Base-by-base conservation (phyloP, 2,888 invertebrate species). In the Ceriagrion tenellum region DNA sequence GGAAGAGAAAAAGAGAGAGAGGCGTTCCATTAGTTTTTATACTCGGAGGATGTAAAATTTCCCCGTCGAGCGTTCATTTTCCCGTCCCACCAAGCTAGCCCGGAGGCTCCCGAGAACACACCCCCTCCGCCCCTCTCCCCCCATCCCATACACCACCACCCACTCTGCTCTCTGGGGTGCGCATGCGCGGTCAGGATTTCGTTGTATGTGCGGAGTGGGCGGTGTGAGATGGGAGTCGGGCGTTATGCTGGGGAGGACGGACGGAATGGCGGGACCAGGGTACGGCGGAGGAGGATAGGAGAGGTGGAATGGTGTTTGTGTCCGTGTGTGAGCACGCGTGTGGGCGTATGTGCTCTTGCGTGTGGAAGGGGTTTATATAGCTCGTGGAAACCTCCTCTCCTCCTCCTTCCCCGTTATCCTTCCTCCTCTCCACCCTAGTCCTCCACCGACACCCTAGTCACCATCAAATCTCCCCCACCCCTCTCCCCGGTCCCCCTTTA, bases 31-130 rank as follows among this genome's bases (percentile, higher is more conserved):
- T 93, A 93, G 93, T 93, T 93, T 93, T 93, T 93, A 93, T 93
- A 93, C 93, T 93, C 93, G 93, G 81, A 93, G 93, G 93, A 93
- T 93, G 93, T 93, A 93, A 93, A 93, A 93, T 69, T 93, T 93
- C 69, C 93, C 63, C 93, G 93, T 74, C 93, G 93, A 40, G 69
- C 93, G 93, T 93, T 93, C 93, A 93, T 93, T 93, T 93, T 93
- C 93, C 93, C 93, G 47, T 93, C 93, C 93, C 93, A 74, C 93
- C 69, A 59, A 30, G n/a, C 90, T 47, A 47, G 47, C 59, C 90
- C 63, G 59, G 59, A 91, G 91, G 91, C 91, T 91, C 59, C 63
- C 35, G 91, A 69, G 69, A 69, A 69, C 23, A 26, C 23, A 69
- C 23, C 23, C 59, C 59, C 59, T 20, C 59, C 12, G 2, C 47